phyloP scores from a whole-genome alignment of 1,140 invertebrate genomes.

The Mercenaria mercenaria region DNA sequence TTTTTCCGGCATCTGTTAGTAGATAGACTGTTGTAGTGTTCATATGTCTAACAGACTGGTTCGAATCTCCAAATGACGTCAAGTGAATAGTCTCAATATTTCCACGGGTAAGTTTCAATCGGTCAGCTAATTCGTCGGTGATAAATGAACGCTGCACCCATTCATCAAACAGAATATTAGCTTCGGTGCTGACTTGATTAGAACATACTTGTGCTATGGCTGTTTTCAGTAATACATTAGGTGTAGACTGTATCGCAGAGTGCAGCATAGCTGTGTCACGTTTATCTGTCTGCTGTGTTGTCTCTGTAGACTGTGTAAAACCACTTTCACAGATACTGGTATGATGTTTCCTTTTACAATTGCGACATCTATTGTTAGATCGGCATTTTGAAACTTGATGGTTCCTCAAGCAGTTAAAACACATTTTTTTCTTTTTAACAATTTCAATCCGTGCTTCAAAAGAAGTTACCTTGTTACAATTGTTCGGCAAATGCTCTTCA shows the following conservation, averaged over 20 bases:
- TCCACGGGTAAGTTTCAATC: not conserved
- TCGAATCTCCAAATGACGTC: not conserved
- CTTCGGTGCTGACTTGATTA: not conserved
- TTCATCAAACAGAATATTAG: constrained; percentile 58
- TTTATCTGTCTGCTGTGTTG: no score
- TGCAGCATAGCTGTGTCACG: no score
- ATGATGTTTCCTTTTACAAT: not conserved
- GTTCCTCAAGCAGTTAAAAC: constrained; percentile 27
- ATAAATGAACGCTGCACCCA: constrained; percentile 47
- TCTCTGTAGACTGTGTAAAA: not conserved
- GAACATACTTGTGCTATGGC: not conserved
- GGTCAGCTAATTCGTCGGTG: constrained; percentile 25
- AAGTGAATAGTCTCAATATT: not conserved
- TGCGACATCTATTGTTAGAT: not conserved
- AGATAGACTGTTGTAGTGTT: constrained; percentile 14
- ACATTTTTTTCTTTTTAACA: constrained; percentile 20
- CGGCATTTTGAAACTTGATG: constrained; percentile 26
- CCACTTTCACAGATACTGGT: not conserved
- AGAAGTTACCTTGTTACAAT: not conserved
- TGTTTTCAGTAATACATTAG: not conserved
- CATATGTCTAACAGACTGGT: not conserved
- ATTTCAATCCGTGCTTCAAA: not conserved
- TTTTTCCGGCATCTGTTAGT: not conserved
- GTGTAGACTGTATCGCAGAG: not conserved
- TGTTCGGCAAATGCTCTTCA: not conserved